Evolutionary conservation across 1,140 invertebrate species (phyloP).

Genomic region (Atta texana): DNA sequence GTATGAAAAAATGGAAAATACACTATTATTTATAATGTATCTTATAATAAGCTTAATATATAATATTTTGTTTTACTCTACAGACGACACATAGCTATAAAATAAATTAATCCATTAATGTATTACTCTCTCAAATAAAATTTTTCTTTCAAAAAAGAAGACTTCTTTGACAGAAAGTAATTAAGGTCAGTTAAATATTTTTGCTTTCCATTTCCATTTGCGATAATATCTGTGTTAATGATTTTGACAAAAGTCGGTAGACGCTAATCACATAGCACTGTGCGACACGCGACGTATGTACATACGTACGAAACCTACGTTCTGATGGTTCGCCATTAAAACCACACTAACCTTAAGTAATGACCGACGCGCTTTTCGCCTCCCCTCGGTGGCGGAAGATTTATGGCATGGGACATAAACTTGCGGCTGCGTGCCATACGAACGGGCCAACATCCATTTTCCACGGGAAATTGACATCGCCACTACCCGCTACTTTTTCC

Average conservation of each 20-base stretch:
- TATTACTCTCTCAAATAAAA: neutral
- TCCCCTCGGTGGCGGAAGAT: constrained; percentile 43
- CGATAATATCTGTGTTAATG: neutral
- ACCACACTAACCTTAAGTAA: constrained; percentile 70
- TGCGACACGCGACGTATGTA: constrained; percentile 1
- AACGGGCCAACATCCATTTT: constrained; percentile 43
- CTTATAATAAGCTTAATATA: neutral
- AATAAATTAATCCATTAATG: neutral
- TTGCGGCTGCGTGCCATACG: constrained; percentile 20
- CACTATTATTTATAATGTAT: neutral
- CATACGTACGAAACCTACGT: constrained; percentile 29
- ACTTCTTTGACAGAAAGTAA: neutral
- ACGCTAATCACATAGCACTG: constrained; percentile 11
- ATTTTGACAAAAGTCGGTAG: constrained; percentile 2
- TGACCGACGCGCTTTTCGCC: constrained; percentile 49
- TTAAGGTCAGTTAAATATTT: neutral
- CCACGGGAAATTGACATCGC: constrained; percentile 45
- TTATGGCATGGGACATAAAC: constrained; percentile 64
- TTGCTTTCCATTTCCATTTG: neutral
- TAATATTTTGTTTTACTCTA: neutral
- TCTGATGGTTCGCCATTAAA: constrained; percentile 65
- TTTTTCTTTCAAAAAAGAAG: neutral
- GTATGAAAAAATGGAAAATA: neutral
- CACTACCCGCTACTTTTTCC: constrained; percentile 17
- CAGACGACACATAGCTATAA: neutral